Percentiles rank a stretch among this genome's conserved stretches.
Evolutionary conservation across 64 coral and sea anemone genomes (phyloP).

Genomic region (Montipora sp.): DNA sequence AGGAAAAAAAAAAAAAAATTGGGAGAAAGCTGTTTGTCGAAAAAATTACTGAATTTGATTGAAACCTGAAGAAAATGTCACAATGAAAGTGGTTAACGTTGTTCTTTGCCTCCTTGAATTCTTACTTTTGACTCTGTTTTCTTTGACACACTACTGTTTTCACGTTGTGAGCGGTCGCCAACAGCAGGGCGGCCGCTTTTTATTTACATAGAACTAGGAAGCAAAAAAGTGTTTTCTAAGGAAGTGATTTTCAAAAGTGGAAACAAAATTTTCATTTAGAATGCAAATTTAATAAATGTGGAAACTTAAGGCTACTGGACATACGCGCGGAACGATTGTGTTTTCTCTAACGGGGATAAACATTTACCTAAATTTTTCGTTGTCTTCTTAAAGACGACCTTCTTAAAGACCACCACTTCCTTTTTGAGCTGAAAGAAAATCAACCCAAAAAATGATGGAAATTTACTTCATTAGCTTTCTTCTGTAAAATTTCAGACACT

Average conservation of each 20-base stretch:
- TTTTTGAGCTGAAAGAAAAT: neutral
- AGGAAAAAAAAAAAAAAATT: neutral
- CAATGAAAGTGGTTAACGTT: neutral
- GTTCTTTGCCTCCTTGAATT: no score
- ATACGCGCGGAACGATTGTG: conserved; percentile 8
- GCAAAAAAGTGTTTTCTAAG: neutral
- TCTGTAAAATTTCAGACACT: neutral
- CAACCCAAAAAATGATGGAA: neutral
- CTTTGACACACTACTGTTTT: neutral
- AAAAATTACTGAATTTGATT: neutral
- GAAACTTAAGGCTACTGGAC: conserved; percentile 5
- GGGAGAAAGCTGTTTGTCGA: neutral
- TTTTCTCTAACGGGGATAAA: neutral
- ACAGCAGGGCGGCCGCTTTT: neutral
- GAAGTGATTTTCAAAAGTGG: conserved; percentile 51
- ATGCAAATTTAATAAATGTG: conserved; percentile 44
- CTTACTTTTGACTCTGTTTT: no score
- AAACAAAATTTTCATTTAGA: conserved; percentile 23
- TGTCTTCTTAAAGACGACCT: neutral
- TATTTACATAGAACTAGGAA: conserved; percentile 8
- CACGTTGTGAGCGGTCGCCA: neutral
- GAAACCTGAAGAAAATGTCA: neutral
- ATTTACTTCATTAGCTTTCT: neutral
- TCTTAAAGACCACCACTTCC: no score
- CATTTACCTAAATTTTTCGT: neutral